A percentile compares a stretch with the other conserved stretches of the same genome.
phyloP scores from a whole-genome alignment of 1,140 invertebrate genomes.

The Drosophila tani region DNA sequence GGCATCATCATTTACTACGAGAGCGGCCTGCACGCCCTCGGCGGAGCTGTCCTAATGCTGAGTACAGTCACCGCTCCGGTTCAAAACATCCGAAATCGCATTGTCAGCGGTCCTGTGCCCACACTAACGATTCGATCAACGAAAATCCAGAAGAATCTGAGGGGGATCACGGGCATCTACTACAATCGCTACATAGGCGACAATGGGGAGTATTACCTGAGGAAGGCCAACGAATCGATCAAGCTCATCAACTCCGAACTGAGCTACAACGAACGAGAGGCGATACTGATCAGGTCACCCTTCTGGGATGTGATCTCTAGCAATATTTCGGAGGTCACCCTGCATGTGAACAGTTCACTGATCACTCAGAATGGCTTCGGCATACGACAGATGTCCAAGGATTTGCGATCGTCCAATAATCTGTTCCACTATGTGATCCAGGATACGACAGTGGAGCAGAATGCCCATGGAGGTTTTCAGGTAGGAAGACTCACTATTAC shows the following conservation, averaged over 20 bases:
- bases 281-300: constrained; percentile 92
- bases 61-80: constrained; percentile 90
- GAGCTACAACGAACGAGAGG: constrained; percentile 91
- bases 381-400: constrained; percentile 94
- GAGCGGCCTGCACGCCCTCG: constrained; percentile 91
- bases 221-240: constrained; percentile 95
- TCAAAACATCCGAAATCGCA: constrained; percentile 89
- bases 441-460: constrained; percentile 94
- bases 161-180: constrained; percentile 93
- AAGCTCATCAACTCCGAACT: constrained; percentile 92
- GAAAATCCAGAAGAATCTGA: constrained; percentile 92
- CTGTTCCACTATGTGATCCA: constrained; percentile 96
- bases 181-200: constrained; percentile 96
- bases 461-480: constrained; percentile 93
- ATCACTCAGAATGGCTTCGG: constrained; percentile 94
- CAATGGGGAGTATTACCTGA: constrained; percentile 92
- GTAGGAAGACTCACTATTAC: not conserved
- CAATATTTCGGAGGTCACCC: constrained; percentile 93
- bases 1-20: constrained; percentile 92
- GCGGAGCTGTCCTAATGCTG: constrained; percentile 93
- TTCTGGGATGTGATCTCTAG: constrained; percentile 93
- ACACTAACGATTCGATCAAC: constrained; percentile 89
- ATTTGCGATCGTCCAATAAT: constrained; percentile 96
- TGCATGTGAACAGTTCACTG: constrained; percentile 93
- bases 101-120: constrained; percentile 91